Evolutionary conservation across 2,797 vertebrate species (phyloP).

Genomic region (Adelosebastes latens): DNA sequence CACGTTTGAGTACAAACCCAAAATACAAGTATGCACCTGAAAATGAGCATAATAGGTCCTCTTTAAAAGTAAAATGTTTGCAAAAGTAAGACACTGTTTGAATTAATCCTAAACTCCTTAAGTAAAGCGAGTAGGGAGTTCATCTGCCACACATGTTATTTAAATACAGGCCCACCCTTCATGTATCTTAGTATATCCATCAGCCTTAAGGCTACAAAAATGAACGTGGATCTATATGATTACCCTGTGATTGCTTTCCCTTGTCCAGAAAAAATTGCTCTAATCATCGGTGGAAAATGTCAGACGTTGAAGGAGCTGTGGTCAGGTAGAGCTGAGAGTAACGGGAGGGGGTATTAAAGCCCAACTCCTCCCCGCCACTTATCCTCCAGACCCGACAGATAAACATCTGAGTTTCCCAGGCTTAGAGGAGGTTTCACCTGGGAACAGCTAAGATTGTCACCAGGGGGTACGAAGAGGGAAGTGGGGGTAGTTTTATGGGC

Average conservation of each 20-base stretch:
- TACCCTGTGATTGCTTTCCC: conserved; percentile 48
- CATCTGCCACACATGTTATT: conserved; percentile 21
- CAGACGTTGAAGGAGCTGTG: conserved; percentile 44
- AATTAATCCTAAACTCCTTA: conserved; percentile 4
- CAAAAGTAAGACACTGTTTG: conserved; percentile 3
- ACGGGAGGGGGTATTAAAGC: not conserved
- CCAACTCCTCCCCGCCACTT: conserved; percentile 52
- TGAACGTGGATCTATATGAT: conserved; percentile 37
- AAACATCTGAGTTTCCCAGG: conserved; percentile 73
- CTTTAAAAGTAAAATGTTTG: not conserved
- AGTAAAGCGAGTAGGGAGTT: not conserved
- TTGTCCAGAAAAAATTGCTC: conserved; percentile 34
- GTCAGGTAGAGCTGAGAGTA: conserved; percentile 47
- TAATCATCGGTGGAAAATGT: conserved; percentile 46
- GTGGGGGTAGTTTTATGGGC: conserved; percentile 59
- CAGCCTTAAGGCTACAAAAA: conserved; percentile 24
- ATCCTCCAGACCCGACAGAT: conserved; percentile 66
- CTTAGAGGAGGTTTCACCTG: conserved; percentile 64
- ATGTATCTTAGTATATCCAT: conserved; percentile 9
- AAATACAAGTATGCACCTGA: no score
- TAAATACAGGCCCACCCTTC: conserved; percentile 13
- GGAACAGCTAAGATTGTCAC: conserved; percentile 61
- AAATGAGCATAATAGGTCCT: no score
- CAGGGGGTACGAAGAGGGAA: conserved; percentile 43
- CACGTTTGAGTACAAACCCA: no score